Percentiles rank a stretch among this genome's conserved stretches.
Evolutionary conservation across 2,113 vertebrate species (phyloP).

Genomic region (Cynocephalus volans): DNA sequence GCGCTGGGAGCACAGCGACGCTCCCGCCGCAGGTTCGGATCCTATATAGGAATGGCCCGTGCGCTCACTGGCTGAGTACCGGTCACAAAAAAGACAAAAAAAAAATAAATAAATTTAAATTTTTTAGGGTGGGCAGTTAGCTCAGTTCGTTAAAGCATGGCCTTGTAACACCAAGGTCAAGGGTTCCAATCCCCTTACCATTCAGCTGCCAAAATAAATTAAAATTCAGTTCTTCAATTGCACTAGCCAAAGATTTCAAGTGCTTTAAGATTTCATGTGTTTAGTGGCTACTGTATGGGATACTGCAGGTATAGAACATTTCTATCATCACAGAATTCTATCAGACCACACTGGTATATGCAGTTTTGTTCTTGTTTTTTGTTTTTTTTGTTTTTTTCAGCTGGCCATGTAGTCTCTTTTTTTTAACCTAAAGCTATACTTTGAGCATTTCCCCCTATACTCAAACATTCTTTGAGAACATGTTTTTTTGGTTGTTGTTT

Average conservation of each 20-base stretch:
- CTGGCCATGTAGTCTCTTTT: neutral
- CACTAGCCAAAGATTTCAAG: neutral
- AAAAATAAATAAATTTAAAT: neutral
- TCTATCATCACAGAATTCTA: neutral
- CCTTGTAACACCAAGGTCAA: too few species aligned
- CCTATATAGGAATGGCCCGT: too few species aligned
- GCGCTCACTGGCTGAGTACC: too few species aligned
- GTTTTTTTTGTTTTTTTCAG: too few species aligned
- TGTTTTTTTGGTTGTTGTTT: neutral
- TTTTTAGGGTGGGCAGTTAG: too few species aligned
- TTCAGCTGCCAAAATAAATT: too few species aligned
- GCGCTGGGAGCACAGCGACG: too few species aligned
- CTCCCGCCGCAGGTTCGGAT: too few species aligned
- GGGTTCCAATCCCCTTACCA: too few species aligned
- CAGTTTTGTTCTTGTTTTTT: neutral
- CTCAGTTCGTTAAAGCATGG: too few species aligned
- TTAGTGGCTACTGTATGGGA: rapidly evolving
- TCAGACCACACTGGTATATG: neutral
- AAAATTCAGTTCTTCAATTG: neutral
- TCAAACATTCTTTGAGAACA: neutral
- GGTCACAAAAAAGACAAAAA: too few species aligned
- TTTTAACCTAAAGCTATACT: neutral
- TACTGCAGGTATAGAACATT: neutral
- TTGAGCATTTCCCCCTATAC: neutral
- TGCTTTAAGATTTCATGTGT: neutral